phyloP scores from a whole-genome alignment of 2,113 vertebrate species.

The Calcarius ornatus region DNA sequence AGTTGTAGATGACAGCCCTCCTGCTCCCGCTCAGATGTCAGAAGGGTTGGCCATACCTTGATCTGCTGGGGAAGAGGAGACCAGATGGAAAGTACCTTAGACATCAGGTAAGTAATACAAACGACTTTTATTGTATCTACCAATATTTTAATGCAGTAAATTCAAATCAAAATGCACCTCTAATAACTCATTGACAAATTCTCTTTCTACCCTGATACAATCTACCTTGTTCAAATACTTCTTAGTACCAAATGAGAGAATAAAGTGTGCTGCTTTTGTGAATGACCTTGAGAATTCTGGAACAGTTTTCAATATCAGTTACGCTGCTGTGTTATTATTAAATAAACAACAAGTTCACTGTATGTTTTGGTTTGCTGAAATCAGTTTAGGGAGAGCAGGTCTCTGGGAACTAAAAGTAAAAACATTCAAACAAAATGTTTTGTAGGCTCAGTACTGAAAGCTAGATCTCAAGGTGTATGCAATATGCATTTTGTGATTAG shows the following conservation, averaged over 20 bases:
- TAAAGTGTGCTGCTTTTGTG: not conserved
- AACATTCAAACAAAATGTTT: not conserved
- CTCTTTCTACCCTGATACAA: not conserved
- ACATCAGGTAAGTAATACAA: not conserved
- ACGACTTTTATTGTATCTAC: not conserved
- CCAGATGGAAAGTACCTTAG: not conserved
- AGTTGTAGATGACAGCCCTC: not conserved
- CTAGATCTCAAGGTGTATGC: not conserved
- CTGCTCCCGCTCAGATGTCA: not conserved
- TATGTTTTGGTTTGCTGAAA: not conserved
- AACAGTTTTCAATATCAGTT: not conserved
- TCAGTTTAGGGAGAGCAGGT: not conserved
- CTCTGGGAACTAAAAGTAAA: not conserved
- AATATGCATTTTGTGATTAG: not conserved
- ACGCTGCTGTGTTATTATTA: not conserved
- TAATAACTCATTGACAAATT: not conserved
- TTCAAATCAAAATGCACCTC: not conserved
- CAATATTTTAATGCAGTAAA: not conserved
- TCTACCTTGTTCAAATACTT: not conserved
- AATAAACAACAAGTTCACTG: not conserved
- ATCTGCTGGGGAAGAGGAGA: not conserved
- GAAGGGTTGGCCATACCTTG: rapidly evolving
- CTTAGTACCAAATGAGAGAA: not conserved
- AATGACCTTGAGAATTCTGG: not conserved
- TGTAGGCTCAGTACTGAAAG: not conserved